Evolutionary conservation across 2,797 vertebrate species (phyloP), one percentile per base, ranked within the genome.

Genomic region (Menidia menidia): DNA sequence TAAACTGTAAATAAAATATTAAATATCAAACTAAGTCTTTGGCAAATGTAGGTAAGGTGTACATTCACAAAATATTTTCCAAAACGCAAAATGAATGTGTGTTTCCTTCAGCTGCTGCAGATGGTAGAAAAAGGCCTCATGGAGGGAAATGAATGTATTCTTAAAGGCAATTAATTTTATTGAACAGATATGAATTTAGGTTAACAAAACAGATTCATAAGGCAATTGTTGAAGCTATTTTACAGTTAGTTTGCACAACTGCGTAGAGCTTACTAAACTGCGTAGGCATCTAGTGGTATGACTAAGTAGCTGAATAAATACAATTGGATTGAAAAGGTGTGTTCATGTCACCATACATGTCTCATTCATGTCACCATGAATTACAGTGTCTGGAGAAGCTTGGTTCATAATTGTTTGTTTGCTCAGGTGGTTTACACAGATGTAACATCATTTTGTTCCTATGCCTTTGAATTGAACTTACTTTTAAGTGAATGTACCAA

Each of bases 21-120:
- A 95, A 95, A 95, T 95, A 95, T 93, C 89, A 93, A 96, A 95
- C 94, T 95, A 95, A 96, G 92, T 96, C 95, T 97, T 96, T 96
- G 96, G 96, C 96, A 97, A 97, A 97, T 96, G 95, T 96, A 93
- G 93, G 95, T 90, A 93, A 93, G 54, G 93, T 91, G 87, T 95
- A 96, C 96, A 96, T 96, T 96, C 94, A 95, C 95, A 92, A 95
- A 91, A 94, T 94, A 93, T 92, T 90, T 89, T 81, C 85, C 71
- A 48, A 87, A 88, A 84, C 85, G 55, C 80, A 89, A 84, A 73
- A 50, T 78, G 74, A 88, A 84, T 81, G 68, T 71, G 75, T 81
- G 43, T 89, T 91, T 92, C 72, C 81, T 88, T 87, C 72, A 71
- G 84, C 69, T 85, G 81, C 68, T 61, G 68, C 71, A 66, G 71